Base-by-base conservation (phyloP, 2,113 vertebrate species). In the Tretioscincus oriximinensis region DNA sequence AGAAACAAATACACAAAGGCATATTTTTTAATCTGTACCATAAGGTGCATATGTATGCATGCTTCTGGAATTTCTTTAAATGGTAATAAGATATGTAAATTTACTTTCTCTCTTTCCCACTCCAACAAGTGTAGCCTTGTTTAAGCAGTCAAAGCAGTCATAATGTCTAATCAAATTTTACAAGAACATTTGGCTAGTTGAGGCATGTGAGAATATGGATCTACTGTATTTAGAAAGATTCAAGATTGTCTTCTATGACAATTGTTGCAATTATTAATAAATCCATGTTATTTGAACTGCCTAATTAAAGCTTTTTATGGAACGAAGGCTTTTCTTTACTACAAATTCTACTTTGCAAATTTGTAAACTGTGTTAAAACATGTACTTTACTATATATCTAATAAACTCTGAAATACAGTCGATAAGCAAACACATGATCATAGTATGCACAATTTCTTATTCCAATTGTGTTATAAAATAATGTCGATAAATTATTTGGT, bases 131-230 rank as follows among this genome's bases (percentile, higher is more conserved):
- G 81, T 86, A 77, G 92, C 74, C 76, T 91, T 90, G 84, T 92
- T 93, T 90, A 91, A 63, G 7, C 24, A 60, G 11, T 65, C 10
- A 65, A n/a, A 93, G 93, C 90, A 93, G 85, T 85, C 88, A 94
- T 92, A 93, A 92, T 93, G 88, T 88, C 86, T 85, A 90, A 90
- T 88, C 86, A 89, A 88, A 91, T 90, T 93, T 92, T 92, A 84
- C 85, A 69, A 89, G 89, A 91, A 89, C 92, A 92, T 92, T 90
- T 87, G 86, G 91, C 84, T 51, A 87, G 82, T 80, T 85, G 85
- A 87, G 35, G 76, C 91, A 86, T 71, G 35, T 78, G 74, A 45
- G 78, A 78, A 80, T 88, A 85, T 83, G 78, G 87, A 77, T 83
- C 75, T 88, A 41, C 35, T 41, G 35, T 41, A 41, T 84, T 72